phyloP scores from a whole-genome alignment of 2,797 vertebrate genomes.

The Rhincodon typus region DNA sequence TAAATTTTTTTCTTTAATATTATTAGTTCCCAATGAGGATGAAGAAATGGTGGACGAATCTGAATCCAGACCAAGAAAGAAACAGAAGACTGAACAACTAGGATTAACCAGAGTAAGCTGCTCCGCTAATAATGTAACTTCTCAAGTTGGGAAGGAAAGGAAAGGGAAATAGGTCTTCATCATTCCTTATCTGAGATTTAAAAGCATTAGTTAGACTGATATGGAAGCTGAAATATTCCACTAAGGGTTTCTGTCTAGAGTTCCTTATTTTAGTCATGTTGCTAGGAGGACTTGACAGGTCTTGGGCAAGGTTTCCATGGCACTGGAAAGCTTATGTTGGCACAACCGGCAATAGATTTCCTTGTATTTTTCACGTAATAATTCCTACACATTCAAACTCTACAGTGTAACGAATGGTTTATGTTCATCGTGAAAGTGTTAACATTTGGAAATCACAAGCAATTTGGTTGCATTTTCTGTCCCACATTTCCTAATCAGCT shows the following conservation, averaged over 20 bases:
- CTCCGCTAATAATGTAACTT: not conserved
- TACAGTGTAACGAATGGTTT: not conserved
- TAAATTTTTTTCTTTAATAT: conserved; percentile 25
- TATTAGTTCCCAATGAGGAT: conserved; percentile 79
- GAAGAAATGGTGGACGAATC: conserved; percentile 80
- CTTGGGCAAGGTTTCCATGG: not conserved
- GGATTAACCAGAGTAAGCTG: conserved; percentile 79
- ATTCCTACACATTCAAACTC: not conserved
- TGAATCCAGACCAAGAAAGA: conserved; percentile 81
- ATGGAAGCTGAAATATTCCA: not conserved
- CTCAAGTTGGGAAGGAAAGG: not conserved
- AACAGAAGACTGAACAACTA: conserved; percentile 90
- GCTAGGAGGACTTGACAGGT: not conserved
- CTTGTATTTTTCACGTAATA: not conserved
- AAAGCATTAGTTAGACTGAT: not conserved
- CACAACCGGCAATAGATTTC: not conserved
- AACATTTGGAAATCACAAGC: not conserved
- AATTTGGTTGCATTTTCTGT: not conserved
- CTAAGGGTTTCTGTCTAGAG: not conserved
- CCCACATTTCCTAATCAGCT: not conserved
- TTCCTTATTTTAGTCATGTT: not conserved
- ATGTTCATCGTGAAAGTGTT: not conserved
- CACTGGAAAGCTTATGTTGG: not conserved
- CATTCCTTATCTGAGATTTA: not conserved
- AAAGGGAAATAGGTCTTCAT: not conserved